Evolutionary conservation across 2,797 vertebrate genomes (phyloP).

Genomic region (Sebastes aleutianus): DNA sequence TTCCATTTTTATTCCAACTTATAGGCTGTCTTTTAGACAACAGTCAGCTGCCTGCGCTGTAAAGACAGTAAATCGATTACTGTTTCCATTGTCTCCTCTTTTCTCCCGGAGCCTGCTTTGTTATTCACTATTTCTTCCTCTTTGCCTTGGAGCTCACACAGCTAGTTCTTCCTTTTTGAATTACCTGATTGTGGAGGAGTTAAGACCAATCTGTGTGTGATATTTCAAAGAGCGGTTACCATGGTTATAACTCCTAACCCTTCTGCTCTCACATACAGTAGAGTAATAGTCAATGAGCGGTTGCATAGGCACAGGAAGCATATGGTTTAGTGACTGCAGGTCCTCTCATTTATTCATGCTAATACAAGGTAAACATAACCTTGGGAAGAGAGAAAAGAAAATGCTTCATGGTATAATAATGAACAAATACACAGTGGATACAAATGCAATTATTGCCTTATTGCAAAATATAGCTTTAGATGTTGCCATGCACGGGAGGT

Average conservation of each 20-base stretch:
- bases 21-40: slow-evolving; percentile 55
- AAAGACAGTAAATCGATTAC: slow-evolving; percentile 75
- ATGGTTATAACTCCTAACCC: slow-evolving; percentile 70
- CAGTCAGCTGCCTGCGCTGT: slow-evolving; percentile 54
- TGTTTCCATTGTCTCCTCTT: slow-evolving; percentile 60
- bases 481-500: background rate
- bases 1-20: slow-evolving; percentile 70
- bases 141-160: slow-evolving; percentile 48
- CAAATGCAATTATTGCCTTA: slow-evolving; percentile 15
- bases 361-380: slow-evolving; percentile 14
- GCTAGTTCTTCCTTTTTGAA: slow-evolving; percentile 55
- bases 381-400: background rate
- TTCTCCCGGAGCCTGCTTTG: slow-evolving; percentile 49
- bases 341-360: slow-evolving; percentile 9
- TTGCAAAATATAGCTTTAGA: slow-evolving; percentile 14
- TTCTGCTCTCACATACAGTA: slow-evolving; percentile 24
- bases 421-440: slow-evolving; percentile 6
- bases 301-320: slow-evolving; percentile 28
- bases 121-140: slow-evolving; percentile 42
- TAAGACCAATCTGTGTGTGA: slow-evolving; percentile 57
- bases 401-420: background rate
- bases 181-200: slow-evolving; percentile 63
- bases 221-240: slow-evolving; percentile 67
- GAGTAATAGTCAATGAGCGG: slow-evolving; percentile 26
- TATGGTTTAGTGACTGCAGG: background rate